phyloP scores from a whole-genome alignment of 2,888 invertebrate genomes.

The Platycnemis pennipes region DNA sequence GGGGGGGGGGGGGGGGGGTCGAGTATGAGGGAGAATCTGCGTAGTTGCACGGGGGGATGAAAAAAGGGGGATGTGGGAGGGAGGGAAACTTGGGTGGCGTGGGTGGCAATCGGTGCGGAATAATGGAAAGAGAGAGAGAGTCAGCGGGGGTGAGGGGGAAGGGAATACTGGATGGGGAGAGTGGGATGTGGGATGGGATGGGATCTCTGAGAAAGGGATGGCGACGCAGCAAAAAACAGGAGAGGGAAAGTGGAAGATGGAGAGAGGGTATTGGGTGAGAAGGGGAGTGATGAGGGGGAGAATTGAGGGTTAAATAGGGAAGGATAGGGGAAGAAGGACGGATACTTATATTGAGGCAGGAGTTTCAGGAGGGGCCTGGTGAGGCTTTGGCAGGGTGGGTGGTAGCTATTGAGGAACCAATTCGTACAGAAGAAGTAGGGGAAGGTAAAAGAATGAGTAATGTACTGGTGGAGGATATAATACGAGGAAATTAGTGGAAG shows the following conservation, averaged over 20 bases:
- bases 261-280: background rate
- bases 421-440: too few species aligned
- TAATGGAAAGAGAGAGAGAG: background rate
- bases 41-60: background rate
- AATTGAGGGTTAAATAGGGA: background rate
- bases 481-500: too few species aligned
- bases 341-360: background rate
- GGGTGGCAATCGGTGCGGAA: conserved; percentile 29
- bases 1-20: background rate
- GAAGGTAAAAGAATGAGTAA: too few species aligned
- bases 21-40: background rate
- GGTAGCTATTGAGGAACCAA: too few species aligned
- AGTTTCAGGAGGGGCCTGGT: too few species aligned
- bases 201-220: background rate
- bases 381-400: too few species aligned
- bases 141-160: background rate
- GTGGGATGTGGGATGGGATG: background rate
- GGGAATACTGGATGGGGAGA: too few species aligned
- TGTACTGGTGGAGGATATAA: too few species aligned
- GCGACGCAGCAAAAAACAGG: conserved; percentile 20
- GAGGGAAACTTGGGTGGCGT: background rate
- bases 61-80: background rate
- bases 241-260: background rate
- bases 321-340: background rate
- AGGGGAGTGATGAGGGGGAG: background rate